Conservation (phyloP, 2,888 invertebrate genomes). For the Dorcus parallelipipedus region DNA sequence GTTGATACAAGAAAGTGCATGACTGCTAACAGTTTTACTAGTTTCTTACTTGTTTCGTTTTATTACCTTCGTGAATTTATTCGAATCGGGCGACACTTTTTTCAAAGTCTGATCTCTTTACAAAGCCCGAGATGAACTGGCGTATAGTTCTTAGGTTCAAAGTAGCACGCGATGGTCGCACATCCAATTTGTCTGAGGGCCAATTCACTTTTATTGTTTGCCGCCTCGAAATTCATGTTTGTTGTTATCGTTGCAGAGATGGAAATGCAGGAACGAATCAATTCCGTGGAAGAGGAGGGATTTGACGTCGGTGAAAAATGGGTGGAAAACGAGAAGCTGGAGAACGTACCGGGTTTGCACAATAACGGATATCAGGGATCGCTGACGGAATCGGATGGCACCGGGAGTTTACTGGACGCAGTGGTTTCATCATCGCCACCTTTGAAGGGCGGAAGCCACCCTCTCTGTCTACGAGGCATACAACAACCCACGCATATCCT, state of each 20-base stretch:
- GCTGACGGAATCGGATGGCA: constrained; percentile 50
- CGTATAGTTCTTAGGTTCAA: constrained; percentile 30
- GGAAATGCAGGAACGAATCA: constrained; percentile 57
- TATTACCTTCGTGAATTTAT: constrained; percentile 39
- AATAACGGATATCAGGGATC: constrained; percentile 63
- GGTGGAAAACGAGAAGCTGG: constrained; percentile 7
- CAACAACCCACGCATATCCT: constrained; percentile 16
- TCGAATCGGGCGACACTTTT: constrained; percentile 34
- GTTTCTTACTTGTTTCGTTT: constrained; percentile 37
- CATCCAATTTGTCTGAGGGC: constrained; percentile 29
- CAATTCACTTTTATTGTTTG: constrained; percentile 27
- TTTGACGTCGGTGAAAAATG: constrained; percentile 1
- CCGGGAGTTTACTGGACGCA: background rate
- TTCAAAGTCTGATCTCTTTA: constrained; percentile 32
- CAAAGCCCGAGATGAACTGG: constrained; percentile 34
- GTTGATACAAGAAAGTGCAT: constrained; percentile 28
- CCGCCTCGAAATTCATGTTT: background rate
- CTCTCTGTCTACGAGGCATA: background rate
- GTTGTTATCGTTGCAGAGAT: constrained; percentile 52
- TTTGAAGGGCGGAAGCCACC: constrained; percentile 5
- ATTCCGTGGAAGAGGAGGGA: constrained; percentile 51
- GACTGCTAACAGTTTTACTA: constrained; percentile 32
- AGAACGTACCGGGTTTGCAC: constrained; percentile 10
- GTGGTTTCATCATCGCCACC: constrained; percentile 13
- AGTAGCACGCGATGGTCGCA: constrained; percentile 25